Evolutionary conservation across 2,113 vertebrate species (phyloP).

Genomic region (Xenopus tropicalis): DNA sequence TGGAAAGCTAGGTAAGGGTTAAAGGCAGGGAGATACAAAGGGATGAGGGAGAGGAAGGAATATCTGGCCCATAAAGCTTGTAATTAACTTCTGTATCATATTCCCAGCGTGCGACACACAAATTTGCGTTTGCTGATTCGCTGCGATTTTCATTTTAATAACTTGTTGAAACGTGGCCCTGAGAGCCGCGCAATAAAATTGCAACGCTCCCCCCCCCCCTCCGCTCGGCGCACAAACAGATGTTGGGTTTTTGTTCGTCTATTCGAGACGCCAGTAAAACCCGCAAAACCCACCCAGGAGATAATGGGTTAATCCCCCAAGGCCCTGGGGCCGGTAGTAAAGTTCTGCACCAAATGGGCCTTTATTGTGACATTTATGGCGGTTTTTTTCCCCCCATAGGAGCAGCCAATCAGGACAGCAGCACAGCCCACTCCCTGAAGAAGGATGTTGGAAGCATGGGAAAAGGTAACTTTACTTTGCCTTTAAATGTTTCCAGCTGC

Average conservation of each 20-base stretch:
- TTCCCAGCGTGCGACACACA: slow-evolving; percentile 24
- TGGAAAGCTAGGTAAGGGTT: no score
- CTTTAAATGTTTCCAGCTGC: no score
- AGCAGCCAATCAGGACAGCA: slow-evolving; percentile 79
- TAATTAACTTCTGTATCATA: slow-evolving; percentile 33
- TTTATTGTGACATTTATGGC: slow-evolving; percentile 39
- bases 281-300: no score
- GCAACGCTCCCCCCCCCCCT: neutral
- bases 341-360: slow-evolving; percentile 12
- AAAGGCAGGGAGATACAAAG: no score
- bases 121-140: neutral
- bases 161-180: slow-evolving; percentile 24
- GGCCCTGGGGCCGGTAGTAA: slow-evolving; percentile 14
- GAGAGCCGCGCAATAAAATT: slow-evolving; percentile 17
- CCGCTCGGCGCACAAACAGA: slow-evolving; percentile 1
- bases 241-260: no score
- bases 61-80: slow-evolving; percentile 31
- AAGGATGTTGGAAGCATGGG: slow-evolving; percentile 97
- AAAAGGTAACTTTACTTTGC: no score
- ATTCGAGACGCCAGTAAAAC: slow-evolving; percentile 12
- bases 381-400: slow-evolving; percentile 57
- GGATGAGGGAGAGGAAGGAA: neutral
- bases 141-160: slow-evolving; percentile 17
- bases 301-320: slow-evolving; percentile 11
- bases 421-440: slow-evolving; percentile 83